Base-by-base conservation (phyloP, 2,113 vertebrate species). In the Actenoides hombroni region DNA sequence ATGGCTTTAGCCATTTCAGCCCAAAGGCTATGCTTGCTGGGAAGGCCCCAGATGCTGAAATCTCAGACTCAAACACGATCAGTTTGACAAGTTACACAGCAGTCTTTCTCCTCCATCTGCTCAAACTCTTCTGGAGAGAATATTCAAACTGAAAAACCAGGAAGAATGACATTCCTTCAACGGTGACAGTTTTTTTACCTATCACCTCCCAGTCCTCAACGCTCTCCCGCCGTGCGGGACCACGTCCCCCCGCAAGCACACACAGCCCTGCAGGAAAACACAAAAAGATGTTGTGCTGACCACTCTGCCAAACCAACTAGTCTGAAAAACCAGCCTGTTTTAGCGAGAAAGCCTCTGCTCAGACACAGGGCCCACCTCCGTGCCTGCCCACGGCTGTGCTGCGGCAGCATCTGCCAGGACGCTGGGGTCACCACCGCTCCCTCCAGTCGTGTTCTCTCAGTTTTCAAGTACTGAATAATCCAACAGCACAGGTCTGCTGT, bases 361-460 rank as follows among this genome's bases (percentile, higher is more conserved):
- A 26, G 42, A 6, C 31, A 17, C 26, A 1, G 0, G 11, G 54
- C 46, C 44, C 64, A 28, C 11, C 29, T 33, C 40, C 2, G 0
- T 33, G 31, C 42, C 78, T 37, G 57, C 79, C 48, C 15, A 4
- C 1, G 7, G 57, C 56, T 4, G 39, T 16, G 63, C 49, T 80
- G 83, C 70, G 16, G 63, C 69, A 68, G 48, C 63, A 20, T 25
- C 86, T 51, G 83, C 73, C 10, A 18, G 29, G 57, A 51, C 63
- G 5, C 35, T 0, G 1, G n/a, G 29, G 44, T 53, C 67, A 59
- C 9, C 29, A 2, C 75, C 13, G 42, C 2, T 8, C 31, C 80
- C 16, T 1, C 10, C 0, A 0, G n/a, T 17, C 83, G 8, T 0
- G 0, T 3, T 15, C 54, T 29, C 70, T 37, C 75, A 1, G 1